These are phyloP conservation scores for Euwallacea similis DNA, from an alignment of 1,140 invertebrate species.

Conservation along the genomic window DNA sequence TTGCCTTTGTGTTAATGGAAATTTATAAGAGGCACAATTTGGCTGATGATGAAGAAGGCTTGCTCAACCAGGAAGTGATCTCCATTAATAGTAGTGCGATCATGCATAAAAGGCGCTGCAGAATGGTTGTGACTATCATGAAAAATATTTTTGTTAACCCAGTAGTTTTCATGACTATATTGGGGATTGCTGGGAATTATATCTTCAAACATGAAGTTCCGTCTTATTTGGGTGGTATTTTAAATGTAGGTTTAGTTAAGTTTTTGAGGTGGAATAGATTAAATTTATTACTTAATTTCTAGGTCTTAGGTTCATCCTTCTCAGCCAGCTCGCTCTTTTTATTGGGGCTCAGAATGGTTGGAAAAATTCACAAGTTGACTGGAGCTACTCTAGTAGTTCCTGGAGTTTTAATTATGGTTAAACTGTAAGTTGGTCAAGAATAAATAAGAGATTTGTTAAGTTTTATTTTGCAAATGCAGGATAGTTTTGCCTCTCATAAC, in stretches of 20 bases:
- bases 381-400: conserved; percentile 79
- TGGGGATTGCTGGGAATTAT: conserved; percentile 87
- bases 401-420: conserved; percentile 83
- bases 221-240: conserved; percentile 69
- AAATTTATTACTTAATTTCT: conserved; percentile 12
- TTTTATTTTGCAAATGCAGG: conserved; percentile 55
- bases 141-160: conserved; percentile 86
- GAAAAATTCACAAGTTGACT: conserved; percentile 76
- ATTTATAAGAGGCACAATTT: conserved; percentile 65
- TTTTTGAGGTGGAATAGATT: neutral
- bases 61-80: conserved; percentile 23
- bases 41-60: conserved; percentile 21
- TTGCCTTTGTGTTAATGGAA: conserved; percentile 90
- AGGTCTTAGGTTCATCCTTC: conserved; percentile 86
- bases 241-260: conserved; percentile 62
- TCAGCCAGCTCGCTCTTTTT: conserved; percentile 89
- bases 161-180: conserved; percentile 88
- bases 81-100: conserved; percentile 9
- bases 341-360: conserved; percentile 90
- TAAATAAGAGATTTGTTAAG: neutral
- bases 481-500: conserved; percentile 84
- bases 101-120: conserved; percentile 44
- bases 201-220: conserved; percentile 79
- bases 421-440: conserved; percentile 68
- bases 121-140: conserved; percentile 54